Evolutionary conservation across 2,888 invertebrate species (phyloP).

Genomic region (Zelleria hepariella): DNA sequence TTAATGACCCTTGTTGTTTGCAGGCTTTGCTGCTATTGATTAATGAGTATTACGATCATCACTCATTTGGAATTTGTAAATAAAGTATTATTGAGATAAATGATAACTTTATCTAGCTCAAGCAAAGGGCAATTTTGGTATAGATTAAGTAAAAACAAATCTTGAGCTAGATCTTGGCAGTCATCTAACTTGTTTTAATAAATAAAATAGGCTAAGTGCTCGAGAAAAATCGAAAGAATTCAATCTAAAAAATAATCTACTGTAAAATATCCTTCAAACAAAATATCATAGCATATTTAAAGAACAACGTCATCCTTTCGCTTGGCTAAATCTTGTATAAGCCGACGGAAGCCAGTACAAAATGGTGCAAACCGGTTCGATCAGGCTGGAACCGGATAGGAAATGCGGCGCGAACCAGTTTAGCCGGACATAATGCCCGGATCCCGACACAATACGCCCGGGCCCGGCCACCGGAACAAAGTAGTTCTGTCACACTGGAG

Average conservation of each 20-base stretch:
- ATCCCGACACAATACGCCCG: not conserved
- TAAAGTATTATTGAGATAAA: not conserved
- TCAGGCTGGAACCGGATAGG: not conserved
- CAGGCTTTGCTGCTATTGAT: not conserved
- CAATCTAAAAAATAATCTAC: too few relatives aligned
- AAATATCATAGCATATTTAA: not conserved
- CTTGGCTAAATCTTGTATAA: not conserved
- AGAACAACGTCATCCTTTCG: not conserved
- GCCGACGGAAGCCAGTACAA: not conserved
- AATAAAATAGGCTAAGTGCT: too few relatives aligned
- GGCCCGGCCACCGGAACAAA: not conserved
- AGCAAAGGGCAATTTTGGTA: too few relatives aligned
- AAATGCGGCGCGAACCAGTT: not conserved
- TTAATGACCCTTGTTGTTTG: not conserved
- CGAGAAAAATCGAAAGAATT: too few relatives aligned
- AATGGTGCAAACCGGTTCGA: not conserved
- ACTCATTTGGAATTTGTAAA: not conserved
- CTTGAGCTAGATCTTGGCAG: too few relatives aligned
- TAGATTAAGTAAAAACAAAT: too few relatives aligned
- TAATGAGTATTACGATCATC: not conserved
- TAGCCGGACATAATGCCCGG: not conserved
- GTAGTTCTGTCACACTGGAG: not conserved
- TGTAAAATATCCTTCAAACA: not conserved
- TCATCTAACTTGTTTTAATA: too few relatives aligned
- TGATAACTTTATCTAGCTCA: too few relatives aligned